Evolutionary conservation across 2,888 invertebrate species (phyloP), one percentile per base, ranked within the genome.

Genomic region (Papilio demoleus): DNA sequence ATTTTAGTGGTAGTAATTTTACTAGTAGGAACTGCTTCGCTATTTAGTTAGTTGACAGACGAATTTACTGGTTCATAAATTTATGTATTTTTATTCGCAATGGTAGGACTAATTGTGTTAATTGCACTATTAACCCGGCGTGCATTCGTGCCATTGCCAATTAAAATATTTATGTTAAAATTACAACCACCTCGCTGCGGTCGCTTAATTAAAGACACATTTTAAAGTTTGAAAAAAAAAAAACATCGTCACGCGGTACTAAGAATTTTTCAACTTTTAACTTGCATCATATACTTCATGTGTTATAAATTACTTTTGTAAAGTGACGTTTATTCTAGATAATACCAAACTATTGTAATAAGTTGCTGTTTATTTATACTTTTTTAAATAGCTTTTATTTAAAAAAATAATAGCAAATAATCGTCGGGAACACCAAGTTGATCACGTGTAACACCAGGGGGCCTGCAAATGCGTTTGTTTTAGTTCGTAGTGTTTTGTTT

Each of bases 101-200:
- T 34, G 47, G 56, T 59, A 36, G 63, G 31, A 68, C 68, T 63
- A 47, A 68, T 47, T 63, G 62, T 19, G 12, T 38, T 68, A 68
- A 64, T 64, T 63, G 58, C 58, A 63, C 63, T 47, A 36, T 63
- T 58, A 45, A 58, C 34, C 36, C 58, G 58, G 63, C 58, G 4
- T 22, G 40, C 62, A 62, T 67, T 36, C 58, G 36, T 64, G 24
- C 59, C 14, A 36, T 59, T 45, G 58, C 58, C 58, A 68, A 68
- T 68, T 68, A 59, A 68, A 68, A 68, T 63, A 68, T 68, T 68
- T 68, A 47, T 63, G 68, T 63, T 63, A 38, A 68, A 68, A 27
- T 62, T 68, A 45, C 47, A 47, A 24, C 60, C 60, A 61, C 50
- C 19, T 40, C 53, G 38, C 27, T 27, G 50, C 36, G 40, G 67